Percentiles rank a stretch among this genome's conserved stretches.
Conservation (phyloP, 1,140 invertebrate species). For the Drosophila triauraria region DNA sequence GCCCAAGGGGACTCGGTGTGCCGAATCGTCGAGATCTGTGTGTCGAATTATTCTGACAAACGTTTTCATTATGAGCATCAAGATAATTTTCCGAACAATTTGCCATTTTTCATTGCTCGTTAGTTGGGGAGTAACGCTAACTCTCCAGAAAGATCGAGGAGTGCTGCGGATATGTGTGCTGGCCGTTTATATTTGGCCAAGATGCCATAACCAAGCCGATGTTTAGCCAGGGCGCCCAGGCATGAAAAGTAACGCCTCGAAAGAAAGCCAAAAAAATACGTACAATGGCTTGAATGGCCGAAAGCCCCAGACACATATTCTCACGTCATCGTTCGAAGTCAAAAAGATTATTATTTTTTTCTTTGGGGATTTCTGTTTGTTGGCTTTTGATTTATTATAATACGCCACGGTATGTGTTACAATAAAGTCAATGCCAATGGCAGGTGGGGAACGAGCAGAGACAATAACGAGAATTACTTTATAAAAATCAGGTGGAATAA, state of each 20-base stretch:
- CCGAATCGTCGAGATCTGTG: constrained; percentile 57
- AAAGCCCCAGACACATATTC: constrained; percentile 30
- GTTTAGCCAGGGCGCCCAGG: constrained; percentile 59
- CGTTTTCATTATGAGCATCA: constrained; percentile 76
- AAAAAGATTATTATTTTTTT: constrained; percentile 48
- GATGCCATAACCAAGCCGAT: constrained; percentile 61
- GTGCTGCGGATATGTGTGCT: constrained; percentile 24
- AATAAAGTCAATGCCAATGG: constrained; percentile 79
- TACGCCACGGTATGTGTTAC: constrained; percentile 65
- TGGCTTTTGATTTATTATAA: constrained; percentile 70
- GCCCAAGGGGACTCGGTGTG: constrained; percentile 43
- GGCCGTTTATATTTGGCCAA: constrained; percentile 66
- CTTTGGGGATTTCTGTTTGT: constrained; percentile 30
- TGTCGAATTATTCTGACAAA: constrained; percentile 76
- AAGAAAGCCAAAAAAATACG: constrained; percentile 45
- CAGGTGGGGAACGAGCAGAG: constrained; percentile 25
- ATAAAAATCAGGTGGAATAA: constrained; percentile 46
- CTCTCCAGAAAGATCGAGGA: constrained; percentile 11
- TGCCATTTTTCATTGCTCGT: constrained; percentile 76
- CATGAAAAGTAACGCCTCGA: constrained; percentile 53
- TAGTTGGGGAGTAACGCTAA: constrained; percentile 35
- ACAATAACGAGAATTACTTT: constrained; percentile 44
- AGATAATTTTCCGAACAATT: constrained; percentile 77
- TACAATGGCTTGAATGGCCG: constrained; percentile 12
- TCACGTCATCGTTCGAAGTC: constrained; percentile 67